Conservation (phyloP, 2,888 invertebrate genomes). For the Drymonia ruficornis region DNA sequence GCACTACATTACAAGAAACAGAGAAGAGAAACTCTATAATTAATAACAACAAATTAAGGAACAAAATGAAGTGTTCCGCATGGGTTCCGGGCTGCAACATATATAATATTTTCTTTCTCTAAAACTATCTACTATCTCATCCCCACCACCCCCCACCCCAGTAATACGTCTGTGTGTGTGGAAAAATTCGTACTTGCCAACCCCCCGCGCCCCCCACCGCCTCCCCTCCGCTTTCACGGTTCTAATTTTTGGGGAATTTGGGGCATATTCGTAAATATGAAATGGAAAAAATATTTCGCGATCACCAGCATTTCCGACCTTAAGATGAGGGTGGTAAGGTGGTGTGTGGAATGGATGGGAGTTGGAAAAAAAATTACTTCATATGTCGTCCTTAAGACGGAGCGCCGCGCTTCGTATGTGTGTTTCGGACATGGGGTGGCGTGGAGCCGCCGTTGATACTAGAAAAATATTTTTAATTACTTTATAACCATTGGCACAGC, state of each 20-base stretch:
- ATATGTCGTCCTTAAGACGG: conserved; percentile 85
- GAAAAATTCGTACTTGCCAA: conserved; percentile 65
- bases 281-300: conserved; percentile 85
- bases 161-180: conserved; percentile 41
- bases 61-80: conserved; percentile 55
- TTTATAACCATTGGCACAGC: no score
- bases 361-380: conserved; percentile 84
- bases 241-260: conserved; percentile 86
- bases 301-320: conserved; percentile 50
- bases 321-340: conserved; percentile 50
- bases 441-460: conserved; percentile 51
- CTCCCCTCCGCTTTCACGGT: conserved; percentile 80
- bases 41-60: conserved; percentile 48
- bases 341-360: conserved; percentile 45
- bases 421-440: conserved; percentile 59
- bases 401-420: conserved; percentile 83
- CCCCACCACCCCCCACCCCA: conserved; percentile 37
- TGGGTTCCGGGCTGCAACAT: conserved; percentile 53
- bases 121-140: conserved; percentile 80
- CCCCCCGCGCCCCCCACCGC: conserved; percentile 48
- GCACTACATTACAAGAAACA: no score
- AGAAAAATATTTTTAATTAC: conserved; percentile 12
- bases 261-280: conserved; percentile 86
- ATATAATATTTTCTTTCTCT: conserved; percentile 73
- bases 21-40: conserved; percentile 16